Evolutionary conservation across 1,140 invertebrate genomes (phyloP), one percentile per base, ranked within the genome.

Genomic region (Orussus abietinus): DNA sequence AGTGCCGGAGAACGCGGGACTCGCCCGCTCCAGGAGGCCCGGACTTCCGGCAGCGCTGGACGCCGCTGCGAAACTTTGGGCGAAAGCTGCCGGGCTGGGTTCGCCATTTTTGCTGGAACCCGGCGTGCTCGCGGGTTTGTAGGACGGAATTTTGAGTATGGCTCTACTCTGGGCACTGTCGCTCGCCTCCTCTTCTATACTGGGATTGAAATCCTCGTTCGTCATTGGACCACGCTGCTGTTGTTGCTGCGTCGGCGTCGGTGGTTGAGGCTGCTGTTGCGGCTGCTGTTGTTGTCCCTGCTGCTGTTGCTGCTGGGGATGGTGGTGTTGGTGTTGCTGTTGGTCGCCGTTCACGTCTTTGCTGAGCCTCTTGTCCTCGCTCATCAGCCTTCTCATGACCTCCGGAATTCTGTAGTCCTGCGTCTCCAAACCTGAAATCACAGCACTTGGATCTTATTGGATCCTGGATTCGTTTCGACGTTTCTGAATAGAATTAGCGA

Each of bases 101-200:
- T 81, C 75, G 47, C 82, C 78, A 49, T 83, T 84, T 51, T 81
- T 76, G 25, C 76, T 78, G 13, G 77, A 72, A 30, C 72, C 69
- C 6, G 74, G 69, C 14, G 75, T 82, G 64, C 66, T 79, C 28
- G 83, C 80, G 41, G 87, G 85, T 62, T 86, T 89, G 75, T 87
- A 93, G 80, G 88, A 91, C 79, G 90, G 90, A 85, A 93, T 90
- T 75, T 88, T 90, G 55, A 92, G 79, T 74, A 92, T 91, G 63
- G 88, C 82, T 68, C 77, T 76, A 52, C 75, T 65, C 41, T 76
- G 70, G 42, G 62, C 69, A 51, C 77, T 78, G 56, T 78, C 77
- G 50, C 68, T 70, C 22, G 69, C 64, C 46, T 78, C 76, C 30
- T 77, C 75, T 40, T 75, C 66, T 48, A 71, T 65, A 22, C 51